These are phyloP conservation scores for Lumbricus terrestris DNA, from an alignment of 2,888 invertebrate genomes.

Conservation along the genomic window DNA sequence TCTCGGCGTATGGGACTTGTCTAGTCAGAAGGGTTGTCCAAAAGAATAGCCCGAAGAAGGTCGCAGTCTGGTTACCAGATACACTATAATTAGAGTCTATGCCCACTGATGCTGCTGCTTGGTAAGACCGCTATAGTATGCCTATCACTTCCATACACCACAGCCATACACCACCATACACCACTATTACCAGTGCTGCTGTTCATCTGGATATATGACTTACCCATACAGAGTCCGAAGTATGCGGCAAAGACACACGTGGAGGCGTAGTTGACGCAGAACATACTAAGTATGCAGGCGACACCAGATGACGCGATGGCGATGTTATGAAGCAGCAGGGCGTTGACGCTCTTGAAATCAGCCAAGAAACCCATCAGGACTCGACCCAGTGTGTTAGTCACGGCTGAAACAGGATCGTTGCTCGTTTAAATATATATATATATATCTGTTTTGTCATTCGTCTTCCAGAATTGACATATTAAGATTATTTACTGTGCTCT, in stretches of 20 bases:
- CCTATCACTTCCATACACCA: neutral
- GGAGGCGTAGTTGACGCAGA: conserved; percentile 74
- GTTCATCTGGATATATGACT: conserved; percentile 30
- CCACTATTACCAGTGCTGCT: neutral
- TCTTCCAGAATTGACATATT: neutral
- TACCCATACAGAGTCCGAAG: conserved; percentile 72
- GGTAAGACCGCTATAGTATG: neutral
- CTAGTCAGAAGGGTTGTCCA: no score
- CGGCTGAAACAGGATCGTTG: conserved; percentile 57
- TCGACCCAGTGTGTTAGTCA: conserved; percentile 90
- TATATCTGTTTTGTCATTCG: neutral
- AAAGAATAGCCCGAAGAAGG: no score
- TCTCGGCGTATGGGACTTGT: no score
- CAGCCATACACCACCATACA: neutral
- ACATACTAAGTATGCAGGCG: conserved; percentile 78
- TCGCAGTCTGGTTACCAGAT: no score
- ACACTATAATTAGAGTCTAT: no score
- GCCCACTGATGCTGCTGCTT: no score
- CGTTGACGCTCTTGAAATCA: conserved; percentile 70
- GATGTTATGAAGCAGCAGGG: conserved; percentile 84
- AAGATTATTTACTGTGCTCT: neutral
- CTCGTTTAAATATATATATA: neutral
- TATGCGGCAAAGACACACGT: conserved; percentile 80
- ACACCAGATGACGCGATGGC: conserved; percentile 83
- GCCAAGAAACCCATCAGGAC: conserved; percentile 85